These are phyloP conservation scores for Elegia similella DNA, from an alignment of 2,888 invertebrate species.

Conservation along the genomic window DNA sequence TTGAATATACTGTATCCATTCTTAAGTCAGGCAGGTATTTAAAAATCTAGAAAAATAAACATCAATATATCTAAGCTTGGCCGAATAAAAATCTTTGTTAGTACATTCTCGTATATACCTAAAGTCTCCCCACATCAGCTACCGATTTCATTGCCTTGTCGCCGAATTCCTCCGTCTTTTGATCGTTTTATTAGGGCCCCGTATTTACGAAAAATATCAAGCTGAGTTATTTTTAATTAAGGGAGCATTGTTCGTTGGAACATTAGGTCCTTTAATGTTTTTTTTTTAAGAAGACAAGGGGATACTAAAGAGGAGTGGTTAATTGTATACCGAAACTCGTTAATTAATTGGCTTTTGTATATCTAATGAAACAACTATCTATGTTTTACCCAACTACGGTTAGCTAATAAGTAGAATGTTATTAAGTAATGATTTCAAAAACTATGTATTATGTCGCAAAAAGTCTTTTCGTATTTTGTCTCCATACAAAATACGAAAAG, in stretches of 20 bases:
- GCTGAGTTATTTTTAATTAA: slow-evolving; percentile 10
- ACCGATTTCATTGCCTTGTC: slow-evolving; percentile 8
- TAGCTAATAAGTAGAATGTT: too few species aligned
- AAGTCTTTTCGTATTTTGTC: too few species aligned
- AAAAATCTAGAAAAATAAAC: neutral
- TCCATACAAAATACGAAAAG: too few species aligned
- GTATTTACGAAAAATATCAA: slow-evolving; percentile 6
- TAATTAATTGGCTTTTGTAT: neutral
- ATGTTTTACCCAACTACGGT: too few species aligned
- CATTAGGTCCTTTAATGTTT: slow-evolving; percentile 17
- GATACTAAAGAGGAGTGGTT: neutral
- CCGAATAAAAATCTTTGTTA: neutral
- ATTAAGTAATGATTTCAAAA: too few species aligned
- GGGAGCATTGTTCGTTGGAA: slow-evolving; percentile 9
- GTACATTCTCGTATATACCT: neutral
- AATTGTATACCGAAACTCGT: neutral
- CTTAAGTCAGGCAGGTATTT: neutral
- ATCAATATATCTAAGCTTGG: neutral
- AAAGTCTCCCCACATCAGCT: neutral
- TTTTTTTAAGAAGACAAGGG: neutral
- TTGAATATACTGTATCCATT: too few species aligned
- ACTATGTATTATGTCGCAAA: too few species aligned
- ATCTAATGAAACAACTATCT: neutral
- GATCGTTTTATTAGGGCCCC: slow-evolving; percentile 9
- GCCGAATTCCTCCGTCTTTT: slow-evolving; percentile 1